Conservation (phyloP, 2,888 invertebrate species). For the Pterostichus niger region DNA sequence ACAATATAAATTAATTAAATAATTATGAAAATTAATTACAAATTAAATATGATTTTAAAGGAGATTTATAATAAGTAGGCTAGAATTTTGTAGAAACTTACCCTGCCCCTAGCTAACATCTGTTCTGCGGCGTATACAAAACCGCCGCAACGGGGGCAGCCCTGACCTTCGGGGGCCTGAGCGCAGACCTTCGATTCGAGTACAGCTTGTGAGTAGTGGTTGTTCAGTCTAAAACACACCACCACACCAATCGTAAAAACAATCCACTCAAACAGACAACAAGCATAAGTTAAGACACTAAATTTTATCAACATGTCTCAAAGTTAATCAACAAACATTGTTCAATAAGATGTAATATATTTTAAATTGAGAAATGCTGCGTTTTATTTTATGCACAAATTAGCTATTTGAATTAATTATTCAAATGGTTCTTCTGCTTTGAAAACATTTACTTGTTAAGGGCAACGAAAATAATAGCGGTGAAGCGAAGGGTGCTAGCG, state of each 20-base stretch:
- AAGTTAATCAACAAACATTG: neutral
- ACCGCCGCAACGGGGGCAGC: constrained; percentile 93
- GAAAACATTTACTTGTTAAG: too few relatives aligned
- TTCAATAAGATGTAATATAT: neutral
- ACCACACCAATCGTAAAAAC: neutral
- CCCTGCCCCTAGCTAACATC: constrained; percentile 94
- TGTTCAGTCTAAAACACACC: constrained; percentile 62
- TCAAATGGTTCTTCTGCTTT: too few relatives aligned
- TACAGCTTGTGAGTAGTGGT: constrained; percentile 78
- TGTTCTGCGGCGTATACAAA: constrained; percentile 95
- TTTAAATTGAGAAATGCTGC: constrained; percentile 12
- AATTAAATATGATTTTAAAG: too few relatives aligned
- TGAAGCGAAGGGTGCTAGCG: too few relatives aligned
- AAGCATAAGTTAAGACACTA: constrained; percentile 15
- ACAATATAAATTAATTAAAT: too few relatives aligned
- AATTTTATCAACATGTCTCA: neutral
- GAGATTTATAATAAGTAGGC: too few relatives aligned
- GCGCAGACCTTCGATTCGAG: constrained; percentile 86
- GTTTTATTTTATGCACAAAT: neutral
- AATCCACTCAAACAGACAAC: neutral
- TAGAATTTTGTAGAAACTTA: constrained; percentile 78
- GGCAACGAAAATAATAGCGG: too few relatives aligned
- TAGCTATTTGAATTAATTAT: neutral
- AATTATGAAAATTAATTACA: too few relatives aligned
- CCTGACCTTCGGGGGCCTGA: constrained; percentile 91